phyloP scores from a whole-genome alignment of 2,113 vertebrate genomes.

The Triplophysa tibetana region DNA sequence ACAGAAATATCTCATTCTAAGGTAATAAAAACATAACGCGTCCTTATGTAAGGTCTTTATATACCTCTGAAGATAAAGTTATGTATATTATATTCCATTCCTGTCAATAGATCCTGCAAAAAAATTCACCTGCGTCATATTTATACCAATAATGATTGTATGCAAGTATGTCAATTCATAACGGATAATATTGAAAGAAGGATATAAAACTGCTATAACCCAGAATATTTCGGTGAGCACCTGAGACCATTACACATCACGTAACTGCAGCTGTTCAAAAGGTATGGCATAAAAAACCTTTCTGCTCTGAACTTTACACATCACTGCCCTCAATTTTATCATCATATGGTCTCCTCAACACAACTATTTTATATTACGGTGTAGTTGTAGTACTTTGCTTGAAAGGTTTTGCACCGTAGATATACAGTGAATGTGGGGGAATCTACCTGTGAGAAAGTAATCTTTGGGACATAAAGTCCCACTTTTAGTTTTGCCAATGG shows the following conservation, averaged over 20 bases:
- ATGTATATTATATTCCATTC: no score
- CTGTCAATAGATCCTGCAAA: no score
- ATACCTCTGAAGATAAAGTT: no score
- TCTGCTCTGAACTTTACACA: not conserved
- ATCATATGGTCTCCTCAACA: not conserved
- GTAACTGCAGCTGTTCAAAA: not conserved
- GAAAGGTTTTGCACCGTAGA: not conserved
- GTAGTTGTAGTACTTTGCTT: constrained; percentile 23
- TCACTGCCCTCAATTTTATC: not conserved
- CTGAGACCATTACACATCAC: not conserved
- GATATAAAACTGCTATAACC: not conserved
- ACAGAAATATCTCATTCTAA: no score
- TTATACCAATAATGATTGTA: no score
- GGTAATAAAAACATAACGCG: no score
- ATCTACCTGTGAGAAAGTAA: constrained; percentile 17
- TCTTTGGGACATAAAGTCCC: constrained; percentile 30
- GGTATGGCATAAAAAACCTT: constrained; percentile 21
- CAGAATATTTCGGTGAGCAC: not conserved
- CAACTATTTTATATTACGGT: not conserved
- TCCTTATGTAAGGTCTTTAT: no score
- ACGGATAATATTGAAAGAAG: not conserved
- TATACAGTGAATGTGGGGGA: not conserved
- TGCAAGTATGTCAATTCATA: no score
- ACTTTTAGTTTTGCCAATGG: constrained; percentile 54
- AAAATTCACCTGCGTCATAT: no score